Conservation (phyloP, 2,888 invertebrate species). For the Meghimatium bilineatum region DNA sequence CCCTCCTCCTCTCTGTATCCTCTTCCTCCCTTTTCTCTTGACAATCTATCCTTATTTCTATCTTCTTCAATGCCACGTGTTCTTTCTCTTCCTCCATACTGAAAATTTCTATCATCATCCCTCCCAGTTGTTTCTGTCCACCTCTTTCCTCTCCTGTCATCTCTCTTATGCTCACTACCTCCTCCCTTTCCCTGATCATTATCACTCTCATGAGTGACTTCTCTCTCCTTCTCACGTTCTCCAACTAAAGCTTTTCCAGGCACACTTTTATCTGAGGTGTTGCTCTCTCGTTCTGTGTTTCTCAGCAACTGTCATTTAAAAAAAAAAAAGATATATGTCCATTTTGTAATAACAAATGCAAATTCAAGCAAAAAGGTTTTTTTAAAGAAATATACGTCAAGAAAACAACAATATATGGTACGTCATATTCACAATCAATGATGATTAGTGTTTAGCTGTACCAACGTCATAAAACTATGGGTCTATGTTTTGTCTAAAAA, state of each 20-base stretch:
- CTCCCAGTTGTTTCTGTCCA: slow-evolving; percentile 31
- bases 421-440: too few relatives aligned
- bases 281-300: slow-evolving; percentile 32
- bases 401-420: too few relatives aligned
- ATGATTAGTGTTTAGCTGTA: too few relatives aligned
- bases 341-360: not conserved
- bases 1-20: slow-evolving; percentile 34
- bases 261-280: not conserved
- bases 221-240: slow-evolving; percentile 19
- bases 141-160: slow-evolving; percentile 5
- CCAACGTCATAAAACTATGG: too few relatives aligned
- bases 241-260: not conserved
- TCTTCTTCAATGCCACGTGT: slow-evolving; percentile 13
- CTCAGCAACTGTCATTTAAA: not conserved
- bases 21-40: slow-evolving; percentile 15
- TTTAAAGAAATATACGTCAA: too few relatives aligned
- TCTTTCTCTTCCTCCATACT: slow-evolving; percentile 22
- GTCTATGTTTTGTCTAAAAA: too few relatives aligned
- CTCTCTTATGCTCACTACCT: slow-evolving; percentile 1
- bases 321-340: not conserved
- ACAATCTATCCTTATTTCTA: slow-evolving; percentile 19
- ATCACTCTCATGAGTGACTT: slow-evolving; percentile 6
- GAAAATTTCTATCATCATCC: slow-evolving; percentile 26
- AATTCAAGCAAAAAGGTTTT: too few relatives aligned
- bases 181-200: slow-evolving; percentile 26